These are phyloP conservation scores for Alentia gelatinosa DNA, from an alignment of 2,888 invertebrate species.

Conservation along the genomic window DNA sequence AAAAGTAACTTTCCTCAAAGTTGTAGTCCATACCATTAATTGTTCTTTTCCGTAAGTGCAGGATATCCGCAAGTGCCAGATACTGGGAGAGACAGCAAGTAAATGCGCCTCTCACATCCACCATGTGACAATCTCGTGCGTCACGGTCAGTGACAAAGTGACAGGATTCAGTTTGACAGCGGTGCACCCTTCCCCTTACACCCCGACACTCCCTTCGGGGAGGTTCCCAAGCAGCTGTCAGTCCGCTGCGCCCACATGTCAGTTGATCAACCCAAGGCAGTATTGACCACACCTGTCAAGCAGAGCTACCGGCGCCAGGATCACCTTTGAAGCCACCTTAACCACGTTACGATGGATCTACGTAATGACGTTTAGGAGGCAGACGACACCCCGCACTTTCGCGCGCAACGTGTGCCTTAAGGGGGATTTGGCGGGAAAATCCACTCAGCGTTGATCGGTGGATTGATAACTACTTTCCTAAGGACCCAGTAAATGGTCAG, in stretches of 20 bases:
- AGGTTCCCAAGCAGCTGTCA: not conserved
- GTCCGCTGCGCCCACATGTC: not conserved
- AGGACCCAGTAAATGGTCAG: not conserved
- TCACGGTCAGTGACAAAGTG: not conserved
- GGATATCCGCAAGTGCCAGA: not conserved
- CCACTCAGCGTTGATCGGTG: constrained; percentile 23
- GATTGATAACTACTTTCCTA: not conserved
- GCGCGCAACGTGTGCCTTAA: not conserved
- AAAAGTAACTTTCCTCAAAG: too few relatives aligned
- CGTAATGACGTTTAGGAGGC: constrained; percentile 31
- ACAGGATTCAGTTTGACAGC: not conserved
- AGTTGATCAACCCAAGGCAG: not conserved
- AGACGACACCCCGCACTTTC: constrained; percentile 16
- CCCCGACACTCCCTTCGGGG: not conserved
- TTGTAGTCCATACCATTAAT: too few relatives aligned
- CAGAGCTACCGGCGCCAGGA: not conserved
- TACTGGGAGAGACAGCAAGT: not conserved
- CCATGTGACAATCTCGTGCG: not conserved
- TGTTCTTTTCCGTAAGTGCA: too few relatives aligned
- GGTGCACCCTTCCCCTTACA: not conserved
- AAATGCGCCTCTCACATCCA: not conserved
- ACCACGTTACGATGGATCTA: constrained; percentile 25
- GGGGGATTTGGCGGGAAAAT: constrained; percentile 9
- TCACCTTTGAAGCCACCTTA: constrained; percentile 16
- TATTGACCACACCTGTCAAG: constrained; percentile 44